Conservation (phyloP, 2,888 invertebrate species). For the Lacanobia wlatinum region DNA sequence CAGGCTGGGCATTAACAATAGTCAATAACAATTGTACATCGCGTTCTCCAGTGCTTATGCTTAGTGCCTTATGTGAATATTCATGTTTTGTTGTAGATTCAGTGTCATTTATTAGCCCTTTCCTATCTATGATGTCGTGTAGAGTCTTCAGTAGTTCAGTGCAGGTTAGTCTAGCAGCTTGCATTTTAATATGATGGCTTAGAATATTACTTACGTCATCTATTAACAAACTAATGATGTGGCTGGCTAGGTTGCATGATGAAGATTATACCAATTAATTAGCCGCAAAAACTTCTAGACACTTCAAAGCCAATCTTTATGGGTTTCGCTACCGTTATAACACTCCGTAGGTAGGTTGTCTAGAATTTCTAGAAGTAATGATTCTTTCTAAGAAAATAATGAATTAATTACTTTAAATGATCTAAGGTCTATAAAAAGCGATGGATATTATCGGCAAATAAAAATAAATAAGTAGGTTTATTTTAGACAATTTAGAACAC, state of each 20-base stretch:
- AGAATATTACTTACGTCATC: neutral
- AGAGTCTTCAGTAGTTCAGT: too few species aligned
- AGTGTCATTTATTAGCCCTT: neutral
- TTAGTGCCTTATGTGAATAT: neutral
- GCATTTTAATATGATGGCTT: neutral
- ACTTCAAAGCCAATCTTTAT: conserved; percentile 1
- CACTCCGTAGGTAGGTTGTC: neutral
- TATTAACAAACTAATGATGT: too few species aligned
- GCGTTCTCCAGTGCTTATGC: conserved; percentile 13
- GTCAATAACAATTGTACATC: conserved; percentile 10
- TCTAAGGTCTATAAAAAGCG: neutral
- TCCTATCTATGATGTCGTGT: too few species aligned
- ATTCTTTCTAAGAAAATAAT: conserved; percentile 5
- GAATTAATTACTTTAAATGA: conserved; percentile 14
- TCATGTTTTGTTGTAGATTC: neutral
- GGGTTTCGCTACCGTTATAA: conserved; percentile 5
- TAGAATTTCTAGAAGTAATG: conserved; percentile 6
- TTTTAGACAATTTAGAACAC: conserved; percentile 25
- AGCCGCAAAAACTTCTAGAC: neutral
- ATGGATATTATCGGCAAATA: conserved; percentile 17
- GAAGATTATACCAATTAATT: neutral
- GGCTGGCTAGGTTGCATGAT: neutral
- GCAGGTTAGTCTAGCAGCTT: neutral
- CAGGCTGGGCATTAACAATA: conserved; percentile 10
- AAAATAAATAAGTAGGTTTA: conserved; percentile 43